Percentiles rank a stretch among this genome's conserved stretches.
These are phyloP conservation scores for Mythimna ferrago DNA, from an alignment of 2,888 invertebrate species.

Conservation along the genomic window DNA sequence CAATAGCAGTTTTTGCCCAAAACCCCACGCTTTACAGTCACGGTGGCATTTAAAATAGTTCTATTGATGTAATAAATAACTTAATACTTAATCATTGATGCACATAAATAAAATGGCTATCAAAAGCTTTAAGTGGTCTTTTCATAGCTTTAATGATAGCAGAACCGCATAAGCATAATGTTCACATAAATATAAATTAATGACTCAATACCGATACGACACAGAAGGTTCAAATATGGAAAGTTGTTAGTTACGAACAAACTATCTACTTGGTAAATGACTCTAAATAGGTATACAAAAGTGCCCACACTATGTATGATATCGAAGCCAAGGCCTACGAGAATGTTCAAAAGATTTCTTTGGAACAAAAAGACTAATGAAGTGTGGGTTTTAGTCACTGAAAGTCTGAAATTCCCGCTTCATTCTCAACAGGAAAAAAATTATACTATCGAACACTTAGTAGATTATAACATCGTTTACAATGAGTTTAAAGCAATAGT, in stretches of 20 bases:
- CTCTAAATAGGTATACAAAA: background rate
- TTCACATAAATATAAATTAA: constrained; percentile 35
- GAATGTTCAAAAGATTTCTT: too few species aligned
- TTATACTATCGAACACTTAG: too few species aligned
- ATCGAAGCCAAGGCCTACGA: background rate
- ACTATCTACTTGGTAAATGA: constrained; percentile 9
- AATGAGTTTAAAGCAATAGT: too few species aligned
- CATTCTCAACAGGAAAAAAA: too few species aligned
- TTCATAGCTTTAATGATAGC: constrained; percentile 10
- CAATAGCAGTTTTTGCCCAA: too few species aligned
- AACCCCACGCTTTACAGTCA: too few species aligned
- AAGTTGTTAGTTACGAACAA: constrained; percentile 22
- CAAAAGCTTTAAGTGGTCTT: constrained; percentile 14
- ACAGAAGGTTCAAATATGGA: constrained; percentile 24
- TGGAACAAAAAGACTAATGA: too few species aligned
- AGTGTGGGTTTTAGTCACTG: too few species aligned
- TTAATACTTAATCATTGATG: constrained; percentile 5
- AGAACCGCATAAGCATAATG: constrained; percentile 20
- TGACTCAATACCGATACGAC: background rate
- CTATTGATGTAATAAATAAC: background rate
- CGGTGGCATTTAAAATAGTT: background rate
- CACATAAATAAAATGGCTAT: constrained; percentile 20
- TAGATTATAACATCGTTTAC: background rate
- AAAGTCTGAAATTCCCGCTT: too few species aligned
- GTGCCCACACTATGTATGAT: background rate